These are phyloP conservation scores for Seriola aureovittata DNA, from an alignment of 2,113 vertebrate genomes.

Conservation along the genomic window DNA sequence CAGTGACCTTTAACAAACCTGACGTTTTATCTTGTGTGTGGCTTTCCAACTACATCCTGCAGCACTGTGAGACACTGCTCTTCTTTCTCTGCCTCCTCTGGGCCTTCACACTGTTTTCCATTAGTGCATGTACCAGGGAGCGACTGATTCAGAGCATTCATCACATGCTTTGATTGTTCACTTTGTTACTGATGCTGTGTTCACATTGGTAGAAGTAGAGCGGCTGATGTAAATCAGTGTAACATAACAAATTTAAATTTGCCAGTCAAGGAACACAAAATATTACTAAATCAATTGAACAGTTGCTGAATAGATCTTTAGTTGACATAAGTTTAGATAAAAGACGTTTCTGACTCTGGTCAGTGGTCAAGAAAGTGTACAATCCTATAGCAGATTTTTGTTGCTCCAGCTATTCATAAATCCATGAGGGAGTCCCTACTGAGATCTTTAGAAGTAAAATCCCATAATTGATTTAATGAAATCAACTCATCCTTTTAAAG, in stretches of 20 bases:
- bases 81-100: slow-evolving; percentile 26
- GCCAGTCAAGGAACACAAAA: neutral
- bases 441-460: neutral
- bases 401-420: neutral
- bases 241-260: neutral
- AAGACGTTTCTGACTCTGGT: neutral
- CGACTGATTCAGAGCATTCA: slow-evolving; percentile 9
- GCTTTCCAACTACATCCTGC: slow-evolving; percentile 49
- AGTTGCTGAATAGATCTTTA: neutral
- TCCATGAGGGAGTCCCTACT: neutral
- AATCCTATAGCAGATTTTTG: neutral
- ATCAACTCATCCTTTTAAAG: neutral
- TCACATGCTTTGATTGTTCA: slow-evolving; percentile 33
- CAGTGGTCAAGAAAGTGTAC: neutral
- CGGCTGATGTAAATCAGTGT: slow-evolving; percentile 19
- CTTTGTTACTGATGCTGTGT: slow-evolving; percentile 5
- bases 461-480: neutral
- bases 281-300: neutral
- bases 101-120: slow-evolving; percentile 33
- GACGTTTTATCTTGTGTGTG: slow-evolving; percentile 63
- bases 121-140: slow-evolving; percentile 24
- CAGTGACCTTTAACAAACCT: slow-evolving; percentile 77
- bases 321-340: neutral
- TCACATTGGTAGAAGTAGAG: neutral
- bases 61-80: slow-evolving; percentile 38